Conservation (phyloP, 1,140 invertebrate species). For the Drosophila tani region DNA sequence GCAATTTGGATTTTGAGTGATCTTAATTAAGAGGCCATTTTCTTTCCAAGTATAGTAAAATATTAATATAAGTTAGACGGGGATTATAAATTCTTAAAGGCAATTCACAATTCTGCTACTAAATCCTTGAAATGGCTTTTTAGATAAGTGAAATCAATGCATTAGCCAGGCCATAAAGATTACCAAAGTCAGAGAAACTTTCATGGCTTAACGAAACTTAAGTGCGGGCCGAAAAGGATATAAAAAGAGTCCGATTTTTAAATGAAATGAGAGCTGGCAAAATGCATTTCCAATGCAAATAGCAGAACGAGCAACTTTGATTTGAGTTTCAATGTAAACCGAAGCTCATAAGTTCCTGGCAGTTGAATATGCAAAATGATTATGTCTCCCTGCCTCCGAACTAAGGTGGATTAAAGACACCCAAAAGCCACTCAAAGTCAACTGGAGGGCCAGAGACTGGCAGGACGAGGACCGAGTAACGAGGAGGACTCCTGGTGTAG, state of each 20-base stretch:
- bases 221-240: slow-evolving; percentile 13
- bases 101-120: slow-evolving; percentile 1
- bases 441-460: slow-evolving; percentile 30
- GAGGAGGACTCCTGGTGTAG: slow-evolving; percentile 6
- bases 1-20: no score
- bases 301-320: slow-evolving; percentile 41
- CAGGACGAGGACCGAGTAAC: not conserved
- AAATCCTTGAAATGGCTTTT: not conserved
- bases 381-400: slow-evolving; percentile 34
- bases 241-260: slow-evolving; percentile 9
- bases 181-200: slow-evolving; percentile 27
- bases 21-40: not conserved
- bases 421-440: slow-evolving; percentile 72
- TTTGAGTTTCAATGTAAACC: slow-evolving; percentile 40
- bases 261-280: slow-evolving; percentile 4
- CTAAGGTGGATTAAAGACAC: slow-evolving; percentile 70
- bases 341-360: slow-evolving; percentile 35
- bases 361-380: slow-evolving; percentile 63
- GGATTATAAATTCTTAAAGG: not conserved
- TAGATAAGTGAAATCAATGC: slow-evolving; percentile 20
- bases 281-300: slow-evolving; percentile 49
- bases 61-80: no score
- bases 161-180: slow-evolving; percentile 11
- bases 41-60: not conserved
- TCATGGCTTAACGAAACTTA: slow-evolving; percentile 32